phyloP scores from a whole-genome alignment of 2,113 vertebrate species.

The Vanacampus margaritifer region DNA sequence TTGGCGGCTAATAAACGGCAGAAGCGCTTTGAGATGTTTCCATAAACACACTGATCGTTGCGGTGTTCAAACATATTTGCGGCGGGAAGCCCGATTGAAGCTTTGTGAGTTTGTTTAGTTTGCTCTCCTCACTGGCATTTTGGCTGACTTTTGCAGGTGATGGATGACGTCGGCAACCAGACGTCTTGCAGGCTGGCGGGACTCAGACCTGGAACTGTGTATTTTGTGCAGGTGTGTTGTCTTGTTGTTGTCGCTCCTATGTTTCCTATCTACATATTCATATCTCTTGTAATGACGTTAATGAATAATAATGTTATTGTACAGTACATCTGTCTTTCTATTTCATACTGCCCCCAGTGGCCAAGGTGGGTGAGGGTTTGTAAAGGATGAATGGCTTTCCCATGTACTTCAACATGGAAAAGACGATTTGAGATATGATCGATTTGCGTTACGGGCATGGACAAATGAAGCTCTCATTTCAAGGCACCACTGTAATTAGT shows the following conservation, averaged over 20 bases:
- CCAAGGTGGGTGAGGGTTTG: neutral
- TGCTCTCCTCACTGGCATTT: constrained; percentile 30
- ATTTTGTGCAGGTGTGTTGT: constrained; percentile 85
- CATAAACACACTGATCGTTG: constrained; percentile 59
- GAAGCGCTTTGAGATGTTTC: constrained; percentile 55
- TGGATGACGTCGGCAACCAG: constrained; percentile 94
- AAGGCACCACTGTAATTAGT: neutral
- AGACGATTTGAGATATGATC: neutral
- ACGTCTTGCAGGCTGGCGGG: constrained; percentile 92
- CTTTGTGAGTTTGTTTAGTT: constrained; percentile 30
- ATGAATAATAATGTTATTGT: too few species aligned
- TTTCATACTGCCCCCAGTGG: neutral
- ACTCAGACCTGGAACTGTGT: constrained; percentile 88
- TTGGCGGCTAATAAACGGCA: constrained; percentile 55
- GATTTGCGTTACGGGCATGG: neutral
- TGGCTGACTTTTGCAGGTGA: constrained; percentile 75
- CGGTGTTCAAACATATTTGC: constrained; percentile 15
- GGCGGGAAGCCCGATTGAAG: neutral
- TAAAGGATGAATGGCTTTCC: too few species aligned
- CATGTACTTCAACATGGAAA: neutral
- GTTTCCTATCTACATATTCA: too few species aligned
- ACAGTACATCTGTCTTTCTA: too few species aligned
- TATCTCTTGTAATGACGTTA: too few species aligned
- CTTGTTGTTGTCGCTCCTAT: neutral
- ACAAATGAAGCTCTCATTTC: neutral